phyloP scores from a whole-genome alignment of 2,113 vertebrate genomes.

The Serinus canaria region DNA sequence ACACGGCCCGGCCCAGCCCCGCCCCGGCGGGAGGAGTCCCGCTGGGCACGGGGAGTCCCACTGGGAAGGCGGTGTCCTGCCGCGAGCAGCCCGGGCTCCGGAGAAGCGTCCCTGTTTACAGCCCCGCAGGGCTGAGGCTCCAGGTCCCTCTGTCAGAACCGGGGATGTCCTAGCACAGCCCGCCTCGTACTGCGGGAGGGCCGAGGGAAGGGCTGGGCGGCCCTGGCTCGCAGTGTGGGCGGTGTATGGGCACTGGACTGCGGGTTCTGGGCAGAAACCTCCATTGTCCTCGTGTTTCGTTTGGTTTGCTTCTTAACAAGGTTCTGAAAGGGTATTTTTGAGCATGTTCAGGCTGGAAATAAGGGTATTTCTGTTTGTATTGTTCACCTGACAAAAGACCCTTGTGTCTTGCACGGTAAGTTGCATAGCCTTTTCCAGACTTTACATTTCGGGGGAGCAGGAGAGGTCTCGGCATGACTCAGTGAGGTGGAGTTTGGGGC shows the following conservation, averaged over 20 bases:
- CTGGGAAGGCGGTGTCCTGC: not conserved
- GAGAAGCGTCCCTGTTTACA: accelerated
- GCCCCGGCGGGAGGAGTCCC: not conserved
- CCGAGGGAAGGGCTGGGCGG: not conserved
- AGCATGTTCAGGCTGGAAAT: not conserved
- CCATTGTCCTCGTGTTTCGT: not conserved
- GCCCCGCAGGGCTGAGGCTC: accelerated
- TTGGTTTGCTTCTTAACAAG: not conserved
- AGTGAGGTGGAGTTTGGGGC: accelerated
- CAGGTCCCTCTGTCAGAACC: accelerated
- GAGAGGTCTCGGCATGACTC: accelerated
- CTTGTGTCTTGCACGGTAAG: not conserved
- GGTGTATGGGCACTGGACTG: not conserved
- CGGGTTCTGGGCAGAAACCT: not conserved
- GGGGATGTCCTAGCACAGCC: accelerated
- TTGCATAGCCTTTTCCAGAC: not conserved
- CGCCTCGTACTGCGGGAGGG: accelerated
- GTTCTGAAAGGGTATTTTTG: not conserved
- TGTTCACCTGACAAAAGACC: not conserved
- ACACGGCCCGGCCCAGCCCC: no score
- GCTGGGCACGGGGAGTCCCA: not conserved
- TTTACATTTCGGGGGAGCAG: accelerated
- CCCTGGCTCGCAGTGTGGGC: accelerated
- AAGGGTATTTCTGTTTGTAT: not conserved
- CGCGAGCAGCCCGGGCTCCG: accelerated